phyloP scores from a whole-genome alignment of 2,888 invertebrate species.

The Dioctria rufipes region DNA sequence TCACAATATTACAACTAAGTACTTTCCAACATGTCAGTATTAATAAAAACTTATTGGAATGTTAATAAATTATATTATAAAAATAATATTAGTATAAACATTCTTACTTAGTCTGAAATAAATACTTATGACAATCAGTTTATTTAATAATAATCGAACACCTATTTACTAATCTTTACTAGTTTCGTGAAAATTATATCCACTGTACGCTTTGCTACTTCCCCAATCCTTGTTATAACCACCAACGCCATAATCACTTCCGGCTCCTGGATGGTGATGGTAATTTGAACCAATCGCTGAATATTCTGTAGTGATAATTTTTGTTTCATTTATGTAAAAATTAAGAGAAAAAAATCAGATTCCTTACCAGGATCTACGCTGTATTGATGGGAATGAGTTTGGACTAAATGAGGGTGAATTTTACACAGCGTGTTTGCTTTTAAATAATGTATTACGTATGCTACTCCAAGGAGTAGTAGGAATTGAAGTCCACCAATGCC shows the following conservation, averaged over 20 bases:
- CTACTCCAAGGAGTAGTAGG: constrained; percentile 66
- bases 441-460: constrained; percentile 69
- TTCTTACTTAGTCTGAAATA: no score
- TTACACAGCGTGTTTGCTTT: constrained; percentile 69
- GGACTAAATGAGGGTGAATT: constrained; percentile 69
- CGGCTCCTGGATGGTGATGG: not conserved
- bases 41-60: no score
- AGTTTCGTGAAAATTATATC: constrained; percentile 61
- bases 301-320: constrained; percentile 63
- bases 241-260: not conserved
- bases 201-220: constrained; percentile 67
- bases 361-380: constrained; percentile 66
- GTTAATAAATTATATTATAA: no score
- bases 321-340: not conserved
- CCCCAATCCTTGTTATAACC: constrained; percentile 66
- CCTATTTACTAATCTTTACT: no score
- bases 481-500: constrained; percentile 67
- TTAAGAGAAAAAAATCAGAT: not conserved
- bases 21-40: no score
- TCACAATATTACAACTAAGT: no score
- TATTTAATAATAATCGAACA: no score
- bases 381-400: constrained; percentile 68
- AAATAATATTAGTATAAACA: no score
- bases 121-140: no score
- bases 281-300: constrained; percentile 68